Evolutionary conservation across 2,888 invertebrate species (phyloP), one percentile per base, ranked within the genome.

Genomic region (Hypomecis atomaria): DNA sequence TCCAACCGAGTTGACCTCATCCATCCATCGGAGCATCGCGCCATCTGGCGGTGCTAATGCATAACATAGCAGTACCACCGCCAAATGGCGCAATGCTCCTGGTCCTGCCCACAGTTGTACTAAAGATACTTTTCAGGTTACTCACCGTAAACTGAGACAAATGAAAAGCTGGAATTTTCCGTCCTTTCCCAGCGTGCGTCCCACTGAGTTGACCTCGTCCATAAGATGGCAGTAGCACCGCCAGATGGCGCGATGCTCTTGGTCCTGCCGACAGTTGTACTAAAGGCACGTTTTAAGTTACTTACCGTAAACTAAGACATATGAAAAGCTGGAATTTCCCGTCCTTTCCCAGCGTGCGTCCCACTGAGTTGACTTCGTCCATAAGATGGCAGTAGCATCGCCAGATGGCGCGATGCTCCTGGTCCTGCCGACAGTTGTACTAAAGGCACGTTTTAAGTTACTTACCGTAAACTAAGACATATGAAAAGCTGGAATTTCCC

Each of bases 101-200:
- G 88, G 76, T 92, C 89, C 72, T 93, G 90, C 4, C 93, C 74
- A 68, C 90, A 87, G 81, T 89, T 87, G 82, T 91, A 88, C 9
- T 86, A 81, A 53, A 88, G n/a, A n/a, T n/a, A n/a, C n/a, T n/a
- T n/a, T n/a, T n/a, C n/a, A n/a, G n/a, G n/a, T n/a, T n/a, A 61
- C 78, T 78, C 62, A 98, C 98, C 98, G 96, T 75, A 98, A 95
- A 79, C 98, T 97, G 40, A 99, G 94, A 85, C 99, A 99, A 74
- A 99, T 96, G 82, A 99, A 98, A 44, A 99, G 94, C 87, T 99
- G 99, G 86, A 99, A 99, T 89, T 99, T 98, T 56, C 99, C 99
- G 90, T 99, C 99, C 87, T 99, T 99, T 59, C 99, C 99, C 33
- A 98, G 94, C n/a, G 96, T 93, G 11, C 90, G 86, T 59, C 97